Conservation (phyloP, 2,888 invertebrate species). For the Mimachlamys varia region DNA sequence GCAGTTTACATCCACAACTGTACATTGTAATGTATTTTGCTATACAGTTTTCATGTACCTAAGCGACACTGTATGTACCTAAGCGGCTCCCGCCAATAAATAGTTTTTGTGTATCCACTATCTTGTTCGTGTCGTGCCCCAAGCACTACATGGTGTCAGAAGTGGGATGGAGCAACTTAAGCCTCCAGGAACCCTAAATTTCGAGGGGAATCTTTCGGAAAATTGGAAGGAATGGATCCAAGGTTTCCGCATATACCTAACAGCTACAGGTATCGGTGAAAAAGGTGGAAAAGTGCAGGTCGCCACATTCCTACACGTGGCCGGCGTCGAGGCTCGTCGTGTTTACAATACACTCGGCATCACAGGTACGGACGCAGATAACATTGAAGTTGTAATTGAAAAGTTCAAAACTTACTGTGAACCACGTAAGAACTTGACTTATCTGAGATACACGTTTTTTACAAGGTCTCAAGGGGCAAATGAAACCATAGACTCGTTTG, state of each 20-base stretch:
- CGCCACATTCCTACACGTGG: slow-evolving; percentile 45
- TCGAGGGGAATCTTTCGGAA: slow-evolving; percentile 43
- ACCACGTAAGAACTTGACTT: slow-evolving; percentile 46
- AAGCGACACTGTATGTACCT: no score
- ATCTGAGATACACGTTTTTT: slow-evolving; percentile 47
- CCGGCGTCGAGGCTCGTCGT: slow-evolving; percentile 42
- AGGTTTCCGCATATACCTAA: slow-evolving; percentile 36
- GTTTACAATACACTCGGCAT: slow-evolving; percentile 48
- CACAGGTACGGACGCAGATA: no score
- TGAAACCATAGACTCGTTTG: slow-evolving; percentile 39
- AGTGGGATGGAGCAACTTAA: slow-evolving; percentile 43
- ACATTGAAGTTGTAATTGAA: neutral
- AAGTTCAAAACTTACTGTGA: slow-evolving; percentile 48
- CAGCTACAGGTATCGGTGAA: slow-evolving; percentile 44
- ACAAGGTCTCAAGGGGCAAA: slow-evolving; percentile 36
- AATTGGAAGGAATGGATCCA: slow-evolving; percentile 46
- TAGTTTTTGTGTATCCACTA: no score
- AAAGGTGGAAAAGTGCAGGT: slow-evolving; percentile 43
- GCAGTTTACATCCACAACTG: no score
- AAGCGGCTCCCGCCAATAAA: no score
- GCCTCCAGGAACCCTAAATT: slow-evolving; percentile 38
- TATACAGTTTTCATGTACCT: no score
- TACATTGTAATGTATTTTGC: no score
- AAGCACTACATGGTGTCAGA: no score
- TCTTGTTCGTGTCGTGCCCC: no score